Evolutionary conservation across 2,888 invertebrate species (phyloP).

Genomic region (Xestia c-nigrum): DNA sequence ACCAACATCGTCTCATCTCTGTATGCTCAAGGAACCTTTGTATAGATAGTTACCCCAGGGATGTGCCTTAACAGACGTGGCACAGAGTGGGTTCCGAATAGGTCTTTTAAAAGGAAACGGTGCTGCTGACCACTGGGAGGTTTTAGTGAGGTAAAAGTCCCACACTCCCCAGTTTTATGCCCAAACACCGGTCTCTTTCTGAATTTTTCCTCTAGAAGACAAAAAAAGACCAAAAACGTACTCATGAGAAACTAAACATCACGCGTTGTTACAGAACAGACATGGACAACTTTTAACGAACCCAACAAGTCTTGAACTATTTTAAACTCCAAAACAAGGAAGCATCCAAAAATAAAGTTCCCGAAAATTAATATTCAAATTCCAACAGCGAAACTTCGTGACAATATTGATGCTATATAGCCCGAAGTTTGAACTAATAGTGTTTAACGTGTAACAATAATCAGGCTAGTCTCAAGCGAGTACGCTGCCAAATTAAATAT

Average conservation of each 20-base stretch:
- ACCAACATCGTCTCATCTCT: not conserved
- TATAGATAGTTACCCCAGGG: too few species aligned
- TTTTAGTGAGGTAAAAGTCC: too few species aligned
- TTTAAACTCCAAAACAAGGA: not conserved
- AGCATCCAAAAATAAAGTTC: not conserved
- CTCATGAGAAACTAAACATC: too few species aligned
- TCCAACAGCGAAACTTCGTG: constrained; percentile 45
- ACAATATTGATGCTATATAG: constrained; percentile 63
- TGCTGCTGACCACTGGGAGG: too few species aligned
- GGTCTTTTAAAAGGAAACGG: too few species aligned
- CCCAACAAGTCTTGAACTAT: constrained; percentile 3
- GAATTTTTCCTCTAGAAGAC: too few species aligned
- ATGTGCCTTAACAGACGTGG: too few species aligned
- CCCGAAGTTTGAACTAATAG: constrained; percentile 60
- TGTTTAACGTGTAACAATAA: constrained; percentile 67
- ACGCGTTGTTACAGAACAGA: not conserved
- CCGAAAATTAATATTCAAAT: constrained; percentile 54
- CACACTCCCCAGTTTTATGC: too few species aligned
- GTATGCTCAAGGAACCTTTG: too few species aligned
- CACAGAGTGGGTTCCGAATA: too few species aligned
- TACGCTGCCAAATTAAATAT: constrained; percentile 71
- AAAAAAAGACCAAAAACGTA: not conserved
- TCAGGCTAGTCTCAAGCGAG: constrained; percentile 59
- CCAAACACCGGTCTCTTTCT: too few species aligned
- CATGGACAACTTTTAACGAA: not conserved